Base-by-base conservation (phyloP, 2,797 vertebrate species). In the Buceros bicornis region DNA sequence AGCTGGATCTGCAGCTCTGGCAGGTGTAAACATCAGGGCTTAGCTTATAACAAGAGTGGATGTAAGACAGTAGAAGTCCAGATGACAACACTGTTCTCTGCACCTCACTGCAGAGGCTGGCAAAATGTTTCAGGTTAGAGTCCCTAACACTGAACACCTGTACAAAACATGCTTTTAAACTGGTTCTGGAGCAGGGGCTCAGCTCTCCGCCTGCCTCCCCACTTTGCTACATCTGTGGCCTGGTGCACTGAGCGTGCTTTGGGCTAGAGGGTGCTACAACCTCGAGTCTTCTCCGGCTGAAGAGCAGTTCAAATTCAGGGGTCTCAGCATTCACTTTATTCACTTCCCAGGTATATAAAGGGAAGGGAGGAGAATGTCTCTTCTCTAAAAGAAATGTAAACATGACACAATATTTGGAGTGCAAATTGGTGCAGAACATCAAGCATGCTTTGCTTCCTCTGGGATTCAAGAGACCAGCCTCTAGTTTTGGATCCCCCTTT, bases 141-240 rank as follows among this genome's bases (percentile, higher is more conserved):
- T 35, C 21, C n/a, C 31, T 51, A 45, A 58, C 19, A 9, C 13
- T 31, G 31, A 72, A 37, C 77, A 81, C 37, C 65, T 81, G 57
- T 15, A 80, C 10, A 33, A 50, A 91, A 35, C 14, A 57, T 1
- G 2, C 6, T 47, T 74, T 82, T 18, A 57, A 78, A 51, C 19
- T 16, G 25, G 29, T 70, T n/a, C 66, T 79, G 81, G 58, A 54
- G 9, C 47, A 51, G n/a, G 26, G 33, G 3, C 21, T 73, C 26
- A 6, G 35, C 65, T 42, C 26, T 21, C 47, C 53, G 42, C 26
- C 50, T 57, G n/a, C 26, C 53, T 64, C 24, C 26, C 16, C 1
- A 0, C 17, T 1, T 10, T 47, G 24, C n/a, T 83, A 24, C 2
- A 2, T 28, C 48, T 1, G 0, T 33, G 85, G 26, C 10, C 21